Evolutionary conservation across 2,888 invertebrate genomes (phyloP).

Genomic region (Orchestes rusci): DNA sequence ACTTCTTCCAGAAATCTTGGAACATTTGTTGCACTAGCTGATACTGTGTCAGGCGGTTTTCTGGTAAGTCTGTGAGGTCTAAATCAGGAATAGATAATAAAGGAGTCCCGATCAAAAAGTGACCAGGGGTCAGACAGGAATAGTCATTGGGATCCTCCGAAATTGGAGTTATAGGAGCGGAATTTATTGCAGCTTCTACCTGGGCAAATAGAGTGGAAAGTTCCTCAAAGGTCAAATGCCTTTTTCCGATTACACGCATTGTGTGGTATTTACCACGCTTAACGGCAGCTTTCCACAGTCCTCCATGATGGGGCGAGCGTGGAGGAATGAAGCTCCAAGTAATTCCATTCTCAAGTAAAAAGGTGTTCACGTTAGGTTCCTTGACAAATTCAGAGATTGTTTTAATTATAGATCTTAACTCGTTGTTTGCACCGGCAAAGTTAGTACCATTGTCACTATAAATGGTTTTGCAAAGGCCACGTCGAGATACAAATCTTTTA

Average conservation of each 20-base stretch:
- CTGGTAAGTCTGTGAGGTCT: slow-evolving; percentile 7
- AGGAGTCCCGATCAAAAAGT: slow-evolving; percentile 20
- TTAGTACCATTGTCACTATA: too few species aligned
- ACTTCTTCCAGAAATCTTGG: slow-evolving; percentile 11
- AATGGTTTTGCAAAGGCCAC: too few species aligned
- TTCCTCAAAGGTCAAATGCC: slow-evolving; percentile 27
- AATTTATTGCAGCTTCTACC: too few species aligned
- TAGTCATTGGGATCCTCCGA: slow-evolving; percentile 13
- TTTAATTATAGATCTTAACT: slow-evolving; percentile 13
- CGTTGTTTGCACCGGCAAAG: too few species aligned
- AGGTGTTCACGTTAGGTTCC: too few species aligned
- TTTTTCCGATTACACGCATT: slow-evolving; percentile 24
- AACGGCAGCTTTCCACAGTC: too few species aligned
- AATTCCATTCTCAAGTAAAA: too few species aligned
- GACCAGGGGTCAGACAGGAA: too few species aligned
- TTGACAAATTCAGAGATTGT: too few species aligned
- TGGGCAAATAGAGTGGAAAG: slow-evolving; percentile 23
- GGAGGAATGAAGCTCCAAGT: too few species aligned
- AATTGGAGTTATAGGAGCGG: too few species aligned
- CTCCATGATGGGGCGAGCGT: slow-evolving; percentile 28
- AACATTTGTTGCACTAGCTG: slow-evolving; percentile 13
- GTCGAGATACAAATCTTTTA: too few species aligned
- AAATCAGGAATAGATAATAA: slow-evolving; percentile 10
- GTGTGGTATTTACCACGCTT: slow-evolving; percentile 33
- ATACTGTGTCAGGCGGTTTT: slow-evolving; percentile 7